phyloP scores from a whole-genome alignment of 2,113 vertebrate genomes.

The Megalops atlanticus region DNA sequence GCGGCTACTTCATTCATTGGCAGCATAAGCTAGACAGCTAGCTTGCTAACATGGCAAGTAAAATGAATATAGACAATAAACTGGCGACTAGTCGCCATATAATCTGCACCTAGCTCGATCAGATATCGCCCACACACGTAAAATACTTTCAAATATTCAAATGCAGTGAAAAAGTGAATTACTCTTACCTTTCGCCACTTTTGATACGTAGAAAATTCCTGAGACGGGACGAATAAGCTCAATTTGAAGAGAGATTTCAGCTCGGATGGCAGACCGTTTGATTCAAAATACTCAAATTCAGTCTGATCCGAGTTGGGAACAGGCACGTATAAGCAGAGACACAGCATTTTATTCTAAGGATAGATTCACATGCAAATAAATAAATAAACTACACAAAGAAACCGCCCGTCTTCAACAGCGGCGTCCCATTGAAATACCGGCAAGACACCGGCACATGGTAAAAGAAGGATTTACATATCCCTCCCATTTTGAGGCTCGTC shows the following conservation, averaged over 20 bases:
- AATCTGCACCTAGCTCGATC: no score
- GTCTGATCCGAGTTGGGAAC: constrained; percentile 73
- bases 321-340: constrained; percentile 87
- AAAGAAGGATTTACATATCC: constrained; percentile 25
- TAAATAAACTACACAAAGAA: constrained; percentile 52
- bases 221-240: constrained; percentile 86
- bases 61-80: no score
- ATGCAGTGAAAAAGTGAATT: neutral
- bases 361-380: constrained; percentile 60
- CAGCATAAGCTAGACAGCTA: no score
- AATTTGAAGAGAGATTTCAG: constrained; percentile 89
- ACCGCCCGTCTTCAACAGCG: rapidly evolving
- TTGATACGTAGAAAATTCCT: constrained; percentile 86
- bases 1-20: no score
- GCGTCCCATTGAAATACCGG: constrained; percentile 66
- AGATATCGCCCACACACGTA: no score
- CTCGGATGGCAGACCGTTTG: constrained; percentile 82
- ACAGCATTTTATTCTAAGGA: constrained; percentile 74
- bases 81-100: no score
- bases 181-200: constrained; percentile 83
- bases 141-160: neutral
- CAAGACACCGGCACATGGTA: constrained; percentile 46
- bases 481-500: constrained; percentile 43
- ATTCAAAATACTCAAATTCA: constrained; percentile 92
- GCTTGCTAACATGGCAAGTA: no score